Base-by-base conservation (phyloP, 2,113 vertebrate genomes). In the Cyanoderma ruficeps region DNA sequence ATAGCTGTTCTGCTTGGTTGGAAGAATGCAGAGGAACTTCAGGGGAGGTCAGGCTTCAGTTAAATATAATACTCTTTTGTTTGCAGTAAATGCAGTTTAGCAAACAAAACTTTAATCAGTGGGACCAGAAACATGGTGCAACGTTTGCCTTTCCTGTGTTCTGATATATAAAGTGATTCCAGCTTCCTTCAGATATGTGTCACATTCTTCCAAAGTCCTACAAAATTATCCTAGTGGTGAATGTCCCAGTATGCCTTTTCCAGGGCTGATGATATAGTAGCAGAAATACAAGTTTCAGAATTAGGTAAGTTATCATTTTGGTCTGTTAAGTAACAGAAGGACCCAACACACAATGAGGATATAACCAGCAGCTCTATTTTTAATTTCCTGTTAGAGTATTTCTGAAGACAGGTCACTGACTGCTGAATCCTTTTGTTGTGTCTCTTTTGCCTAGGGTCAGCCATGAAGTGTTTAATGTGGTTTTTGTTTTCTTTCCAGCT, bases 401-500 rank as follows among this genome's bases (percentile, higher is more conserved):
- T 85, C 70, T 90, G 44, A 67, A 85, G 75, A 60, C 49, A 25
- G 21, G 17, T 39, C 44, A 17, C 13, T 47, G 57, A 82, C 46
- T 52, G 33, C 23, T 71, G 82, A 49, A 55, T 75, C 49, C n/a
- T 64, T 90, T 76, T 22, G 1, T 68, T 80, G 10, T 42, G 30
- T 74, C 11, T 64, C 47, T 60, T 63, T 87, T 44, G 33, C 65
- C 22, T 15, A 19, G 7, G 56, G 25, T 93, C 56, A 37, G 55
- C 75, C 31, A 53, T 30, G 21, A 86, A 72, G 49, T 49, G 30
- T 60, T 90, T 75, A 53, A 86, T 52, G 31, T 4, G 2, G 28
- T 41, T 89, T 70, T 93, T 83, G 50, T 72, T 93, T 97, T 91
- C 28, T 68, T 98, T 97, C 96, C 97, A 99, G 99, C 99, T 78